A percentile compares a stretch with the other conserved stretches of the same genome.
phyloP scores from a whole-genome alignment of 2,113 vertebrate genomes.

The Pomatorhinus ruficollis region DNA sequence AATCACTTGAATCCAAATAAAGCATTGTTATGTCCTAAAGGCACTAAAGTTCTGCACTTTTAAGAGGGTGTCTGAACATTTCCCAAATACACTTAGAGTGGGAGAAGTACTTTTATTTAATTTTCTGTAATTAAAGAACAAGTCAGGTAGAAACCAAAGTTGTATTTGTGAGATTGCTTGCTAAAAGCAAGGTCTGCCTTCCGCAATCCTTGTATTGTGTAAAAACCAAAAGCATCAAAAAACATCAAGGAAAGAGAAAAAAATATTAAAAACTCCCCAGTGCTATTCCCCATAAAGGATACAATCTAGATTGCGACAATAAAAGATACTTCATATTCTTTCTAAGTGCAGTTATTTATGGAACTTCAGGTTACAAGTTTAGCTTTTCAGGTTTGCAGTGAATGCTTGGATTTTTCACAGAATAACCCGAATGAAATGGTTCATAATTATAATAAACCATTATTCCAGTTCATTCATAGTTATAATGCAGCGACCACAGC shows the following conservation, averaged over 20 bases:
- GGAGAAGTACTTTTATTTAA: conserved; percentile 42
- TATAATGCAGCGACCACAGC: not conserved
- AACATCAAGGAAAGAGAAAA: not conserved
- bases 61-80: conserved; percentile 57
- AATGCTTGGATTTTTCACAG: not conserved
- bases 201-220: not conserved
- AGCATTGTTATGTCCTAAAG: conserved; percentile 41
- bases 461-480: not conserved
- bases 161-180: not conserved
- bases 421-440: not conserved
- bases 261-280: not conserved
- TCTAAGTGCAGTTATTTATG: not conserved
- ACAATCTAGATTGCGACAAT: not conserved
- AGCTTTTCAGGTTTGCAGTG: not conserved
- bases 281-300: not conserved
- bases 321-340: not conserved
- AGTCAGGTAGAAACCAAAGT: conserved; percentile 49
- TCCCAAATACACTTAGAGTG: conserved; percentile 34
- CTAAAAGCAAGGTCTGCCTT: not conserved
- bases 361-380: not conserved
- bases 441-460: too few species aligned
- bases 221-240: not conserved
- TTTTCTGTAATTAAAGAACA: conserved; percentile 68
- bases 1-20: conserved; percentile 62
- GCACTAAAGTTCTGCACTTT: conserved; percentile 34